Evolutionary conservation across 1,140 invertebrate genomes (phyloP), one percentile per base, ranked within the genome.

Genomic region (Cardiocondyla obscurior): DNA sequence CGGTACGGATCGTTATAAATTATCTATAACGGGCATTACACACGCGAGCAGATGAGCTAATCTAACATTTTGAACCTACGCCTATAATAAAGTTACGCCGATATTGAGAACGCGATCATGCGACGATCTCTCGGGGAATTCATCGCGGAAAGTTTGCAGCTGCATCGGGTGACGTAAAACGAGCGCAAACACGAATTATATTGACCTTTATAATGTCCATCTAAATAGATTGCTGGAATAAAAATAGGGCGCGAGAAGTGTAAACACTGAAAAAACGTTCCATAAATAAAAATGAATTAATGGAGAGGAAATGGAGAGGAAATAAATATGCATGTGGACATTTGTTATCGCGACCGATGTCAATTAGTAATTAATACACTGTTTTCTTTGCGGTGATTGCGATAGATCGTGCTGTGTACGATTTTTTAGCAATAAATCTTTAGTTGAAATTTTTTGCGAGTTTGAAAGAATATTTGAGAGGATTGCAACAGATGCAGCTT

Each of bases 81-180:
- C 36, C 74, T 79, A 79, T 42, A 64, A 51, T 53, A 39, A 79
- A 44, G 19, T 79, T 67, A 51, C 14, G 42, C 36, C 57, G 57
- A 60, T 79, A 53, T 79, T 36, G 62, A 19, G 58, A n/a, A 14
- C 12, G 74, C 74, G 74, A 79, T 79, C 46, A 53, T 79, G 62
- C 74, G 74, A 79, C 28, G 28, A 33, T 79, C 46, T 79, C 62
- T 53, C 74, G 28, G 74, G 74, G 74, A 46, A 51, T 39, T 65
- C 8, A 51, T 77, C 16, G 10, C 33, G 44, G 44, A 49, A 36
- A 64, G 36, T 67, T 67, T 19, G 10, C 33, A 62, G 39, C 30
- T 14, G 53, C 53, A 42, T 60, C 39, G 22, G 25, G 46, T 74
- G 55, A 62, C 55, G 28, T 36, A 62, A 46, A 46, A 33, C 72